Conservation (phyloP, 2,888 invertebrate species). For the Argyra leucocephala region DNA sequence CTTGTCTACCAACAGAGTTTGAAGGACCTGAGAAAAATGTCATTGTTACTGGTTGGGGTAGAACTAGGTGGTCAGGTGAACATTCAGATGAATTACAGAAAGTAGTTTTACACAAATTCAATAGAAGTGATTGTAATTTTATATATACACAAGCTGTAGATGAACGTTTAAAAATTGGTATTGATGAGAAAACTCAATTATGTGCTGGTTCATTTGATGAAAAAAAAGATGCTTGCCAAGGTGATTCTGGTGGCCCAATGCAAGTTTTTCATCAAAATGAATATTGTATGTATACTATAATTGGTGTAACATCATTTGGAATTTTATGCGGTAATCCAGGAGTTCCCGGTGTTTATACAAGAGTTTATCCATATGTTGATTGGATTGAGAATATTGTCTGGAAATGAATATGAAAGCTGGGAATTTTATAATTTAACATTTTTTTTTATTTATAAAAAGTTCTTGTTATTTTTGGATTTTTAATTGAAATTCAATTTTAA, state of each 20-base stretch:
- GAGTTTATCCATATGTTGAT: conserved; percentile 46
- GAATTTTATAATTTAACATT: too few species aligned
- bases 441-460: too few species aligned
- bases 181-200: conserved; percentile 45
- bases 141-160: conserved; percentile 26
- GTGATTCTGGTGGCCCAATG: conserved; percentile 60
- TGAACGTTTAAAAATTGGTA: conserved; percentile 36
- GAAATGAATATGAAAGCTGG: conserved; percentile 26
- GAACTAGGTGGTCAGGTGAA: conserved; percentile 29
- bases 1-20: conserved; percentile 40
- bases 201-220: conserved; percentile 47
- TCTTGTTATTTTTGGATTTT: too few species aligned
- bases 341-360: conserved; percentile 52
- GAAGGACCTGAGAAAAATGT: conserved; percentile 28
- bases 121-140: conserved; percentile 37
- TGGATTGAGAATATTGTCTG: conserved; percentile 55
- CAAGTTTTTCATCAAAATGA: conserved; percentile 36
- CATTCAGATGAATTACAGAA: conserved; percentile 44
- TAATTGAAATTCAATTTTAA: too few species aligned
- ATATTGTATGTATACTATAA: conserved; percentile 44
- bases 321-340: conserved; percentile 39
- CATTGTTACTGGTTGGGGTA: conserved; percentile 46
- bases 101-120: conserved; percentile 45
- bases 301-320: conserved; percentile 48
- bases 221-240: conserved; percentile 48